Conservation (phyloP, 2,113 vertebrate genomes). For the Phoxinus phoxinus region DNA sequence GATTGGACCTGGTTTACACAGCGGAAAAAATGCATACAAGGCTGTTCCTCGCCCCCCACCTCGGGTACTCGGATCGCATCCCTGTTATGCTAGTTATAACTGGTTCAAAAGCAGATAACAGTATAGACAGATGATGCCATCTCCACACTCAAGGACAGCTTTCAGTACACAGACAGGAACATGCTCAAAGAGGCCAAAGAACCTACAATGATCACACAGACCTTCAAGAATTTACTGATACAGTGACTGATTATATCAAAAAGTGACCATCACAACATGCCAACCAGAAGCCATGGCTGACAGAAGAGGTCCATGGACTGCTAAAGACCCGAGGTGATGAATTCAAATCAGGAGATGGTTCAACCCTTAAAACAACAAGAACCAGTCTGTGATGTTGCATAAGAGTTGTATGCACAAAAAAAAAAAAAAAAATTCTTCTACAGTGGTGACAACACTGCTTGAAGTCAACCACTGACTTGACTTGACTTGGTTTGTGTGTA, state of each 20-base stretch:
- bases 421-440: too few relatives aligned
- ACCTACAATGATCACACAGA: not conserved
- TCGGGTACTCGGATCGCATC: not conserved
- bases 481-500: too few relatives aligned
- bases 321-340: not conserved
- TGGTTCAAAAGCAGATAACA: not conserved
- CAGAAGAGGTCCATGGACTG: not conserved
- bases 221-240: not conserved
- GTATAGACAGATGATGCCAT: not conserved
- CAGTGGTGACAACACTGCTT: too few relatives aligned
- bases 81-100: slow-evolving; percentile 41
- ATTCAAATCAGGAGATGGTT: not conserved
- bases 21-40: too few relatives aligned
- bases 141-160: not conserved
- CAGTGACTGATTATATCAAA: not conserved
- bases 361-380: not conserved
- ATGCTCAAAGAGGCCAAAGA: not conserved
- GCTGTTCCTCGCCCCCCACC: not conserved
- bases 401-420: too few relatives aligned
- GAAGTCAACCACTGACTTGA: too few relatives aligned
- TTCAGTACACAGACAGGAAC: not conserved
- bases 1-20: not conserved
- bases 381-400: not conserved
- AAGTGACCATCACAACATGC: not conserved
- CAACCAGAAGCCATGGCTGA: not conserved